A percentile compares a stretch with the other conserved stretches of the same genome.
These are phyloP conservation scores for Lasioglossum figueresi DNA, from an alignment of 2,888 invertebrate species.

Conservation along the genomic window DNA sequence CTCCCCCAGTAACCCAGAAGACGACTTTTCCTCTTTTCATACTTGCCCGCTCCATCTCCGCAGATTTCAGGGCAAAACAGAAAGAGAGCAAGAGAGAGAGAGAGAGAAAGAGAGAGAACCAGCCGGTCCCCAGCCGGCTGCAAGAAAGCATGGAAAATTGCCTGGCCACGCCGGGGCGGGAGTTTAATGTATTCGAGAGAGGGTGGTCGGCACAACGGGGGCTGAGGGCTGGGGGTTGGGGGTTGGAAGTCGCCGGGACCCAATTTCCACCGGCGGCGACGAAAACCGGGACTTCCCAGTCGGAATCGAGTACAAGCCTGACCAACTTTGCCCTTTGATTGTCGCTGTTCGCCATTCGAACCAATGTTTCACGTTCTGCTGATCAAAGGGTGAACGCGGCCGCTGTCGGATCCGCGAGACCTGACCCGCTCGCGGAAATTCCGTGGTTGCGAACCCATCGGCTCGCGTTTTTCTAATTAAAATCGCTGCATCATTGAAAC, in stretches of 20 bases:
- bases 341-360: conserved; percentile 43
- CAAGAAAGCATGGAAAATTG: conserved; percentile 24
- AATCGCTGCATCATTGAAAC: not conserved
- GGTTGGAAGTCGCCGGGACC: not conserved
- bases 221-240: not conserved
- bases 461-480: not conserved
- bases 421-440: not conserved
- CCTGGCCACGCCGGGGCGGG: not conserved
- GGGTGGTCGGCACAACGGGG: not conserved
- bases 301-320: conserved; percentile 23
- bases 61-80: conserved; percentile 3
- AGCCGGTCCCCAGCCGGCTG: conserved; percentile 11
- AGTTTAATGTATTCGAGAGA: conserved; percentile 12
- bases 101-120: not conserved
- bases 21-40: conserved; percentile 6
- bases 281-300: conserved; percentile 33
- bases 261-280: conserved; percentile 20
- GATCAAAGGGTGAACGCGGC: conserved; percentile 55
- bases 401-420: not conserved
- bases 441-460: not conserved
- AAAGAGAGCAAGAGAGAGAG: not conserved
- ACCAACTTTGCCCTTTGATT: conserved; percentile 60
- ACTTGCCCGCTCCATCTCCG: not conserved
- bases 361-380: conserved; percentile 60
- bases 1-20: conserved; percentile 12